These are phyloP conservation scores for Diachrysia chrysitis DNA, from an alignment of 2,888 invertebrate species.

Conservation along the genomic window DNA sequence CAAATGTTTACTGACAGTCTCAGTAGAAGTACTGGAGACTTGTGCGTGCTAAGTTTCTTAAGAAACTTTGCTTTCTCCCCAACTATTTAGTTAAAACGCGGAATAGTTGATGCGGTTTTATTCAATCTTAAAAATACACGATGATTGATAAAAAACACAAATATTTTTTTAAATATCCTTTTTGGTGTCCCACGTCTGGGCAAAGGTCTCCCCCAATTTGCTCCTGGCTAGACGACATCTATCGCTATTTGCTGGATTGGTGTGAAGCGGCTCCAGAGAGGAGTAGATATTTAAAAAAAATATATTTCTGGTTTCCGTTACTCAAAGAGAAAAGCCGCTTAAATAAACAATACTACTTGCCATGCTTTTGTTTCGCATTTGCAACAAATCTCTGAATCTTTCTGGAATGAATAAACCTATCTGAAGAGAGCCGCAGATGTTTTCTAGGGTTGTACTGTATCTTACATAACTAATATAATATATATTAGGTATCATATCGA, in stretches of 20 bases:
- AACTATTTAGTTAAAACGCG: background rate
- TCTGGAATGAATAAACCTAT: background rate
- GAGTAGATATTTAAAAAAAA: background rate
- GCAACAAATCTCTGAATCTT: background rate
- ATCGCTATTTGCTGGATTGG: no score
- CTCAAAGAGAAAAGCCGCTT: background rate
- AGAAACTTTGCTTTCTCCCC: background rate
- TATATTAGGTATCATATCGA: background rate
- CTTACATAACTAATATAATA: background rate
- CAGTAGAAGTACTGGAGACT: background rate
- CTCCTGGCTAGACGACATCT: no score
- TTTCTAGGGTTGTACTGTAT: background rate
- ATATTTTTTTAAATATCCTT: no score
- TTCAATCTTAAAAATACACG: no score
- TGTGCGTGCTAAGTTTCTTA: background rate
- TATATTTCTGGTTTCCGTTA: background rate
- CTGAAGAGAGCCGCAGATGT: background rate
- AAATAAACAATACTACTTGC: background rate
- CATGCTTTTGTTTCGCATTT: background rate
- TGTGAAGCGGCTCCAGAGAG: no score
- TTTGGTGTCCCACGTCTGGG: no score
- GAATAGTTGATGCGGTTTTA: background rate
- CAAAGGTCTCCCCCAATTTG: no score
- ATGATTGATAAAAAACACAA: no score
- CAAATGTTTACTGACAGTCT: background rate